Evolutionary conservation across 92 coral and sea anemone species (phyloP).

Genomic region (Metridium senile): DNA sequence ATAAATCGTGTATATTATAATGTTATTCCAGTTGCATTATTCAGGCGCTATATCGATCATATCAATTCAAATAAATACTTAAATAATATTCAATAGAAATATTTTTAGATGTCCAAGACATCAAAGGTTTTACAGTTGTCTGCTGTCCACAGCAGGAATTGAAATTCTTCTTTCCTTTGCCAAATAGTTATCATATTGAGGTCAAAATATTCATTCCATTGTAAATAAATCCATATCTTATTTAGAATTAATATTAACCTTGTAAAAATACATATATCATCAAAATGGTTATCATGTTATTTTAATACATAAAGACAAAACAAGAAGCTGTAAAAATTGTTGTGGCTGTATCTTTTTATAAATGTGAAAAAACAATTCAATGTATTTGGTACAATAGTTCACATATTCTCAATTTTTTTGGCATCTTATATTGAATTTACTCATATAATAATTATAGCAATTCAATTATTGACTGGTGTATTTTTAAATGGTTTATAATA

Average conservation of each 20-base stretch:
- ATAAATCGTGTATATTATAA: no score
- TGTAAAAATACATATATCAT: neutral
- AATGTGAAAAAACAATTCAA: neutral
- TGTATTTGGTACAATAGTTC: no score
- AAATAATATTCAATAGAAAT: neutral
- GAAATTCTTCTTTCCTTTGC: neutral
- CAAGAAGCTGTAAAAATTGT: neutral
- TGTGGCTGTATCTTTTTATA: neutral
- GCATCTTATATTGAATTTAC: no score
- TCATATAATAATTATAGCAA: no score
- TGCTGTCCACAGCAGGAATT: conserved; percentile 8
- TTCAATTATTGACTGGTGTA: no score
- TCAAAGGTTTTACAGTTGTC: neutral
- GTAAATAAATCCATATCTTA: neutral
- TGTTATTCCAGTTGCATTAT: neutral
- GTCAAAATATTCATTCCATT: neutral
- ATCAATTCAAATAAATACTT: neutral
- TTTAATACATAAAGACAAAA: neutral
- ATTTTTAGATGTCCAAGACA: conserved; percentile 13
- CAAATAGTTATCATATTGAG: conserved; percentile 5
- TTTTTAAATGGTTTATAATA: no score
- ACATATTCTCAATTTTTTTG: no score
- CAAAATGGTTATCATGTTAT: neutral
- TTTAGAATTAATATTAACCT: neutral
- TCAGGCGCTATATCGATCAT: neutral